Percentiles rank a stretch among this genome's conserved stretches.
Conservation (phyloP, 2,797 vertebrate species). For the Phaenicophaeus curvirostris region DNA sequence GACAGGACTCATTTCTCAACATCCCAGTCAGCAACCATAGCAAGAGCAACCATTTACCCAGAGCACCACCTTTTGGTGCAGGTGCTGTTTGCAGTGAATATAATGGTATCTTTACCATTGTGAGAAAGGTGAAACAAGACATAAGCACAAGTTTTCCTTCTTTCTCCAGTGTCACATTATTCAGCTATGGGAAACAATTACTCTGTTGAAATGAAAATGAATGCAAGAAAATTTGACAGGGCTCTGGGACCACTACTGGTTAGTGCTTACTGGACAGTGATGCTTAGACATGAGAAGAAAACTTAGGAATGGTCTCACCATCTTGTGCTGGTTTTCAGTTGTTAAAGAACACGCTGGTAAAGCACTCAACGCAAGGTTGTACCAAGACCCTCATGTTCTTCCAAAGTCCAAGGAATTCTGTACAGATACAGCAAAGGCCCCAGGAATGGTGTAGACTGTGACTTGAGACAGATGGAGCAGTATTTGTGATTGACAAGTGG, state of each 20-base stretch:
- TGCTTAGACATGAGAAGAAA: background rate
- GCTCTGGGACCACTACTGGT: background rate
- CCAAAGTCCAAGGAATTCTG: background rate
- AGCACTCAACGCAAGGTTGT: background rate
- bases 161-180: background rate
- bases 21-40: background rate
- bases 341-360: rapidly evolving
- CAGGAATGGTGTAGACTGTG: background rate
- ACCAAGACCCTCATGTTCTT: background rate
- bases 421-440: background rate
- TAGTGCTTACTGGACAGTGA: background rate
- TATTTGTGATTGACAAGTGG: background rate
- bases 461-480: background rate
- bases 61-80: slow-evolving; percentile 4
- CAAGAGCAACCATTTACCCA: background rate
- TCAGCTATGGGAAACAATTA: background rate
- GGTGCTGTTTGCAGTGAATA: background rate
- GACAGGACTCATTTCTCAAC: background rate
- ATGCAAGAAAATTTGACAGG: background rate
- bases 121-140: background rate
- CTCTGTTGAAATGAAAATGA: background rate
- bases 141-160: background rate
- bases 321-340: background rate
- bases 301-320: background rate
- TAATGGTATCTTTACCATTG: rapidly evolving